phyloP scores from a whole-genome alignment of 2,797 vertebrate genomes.

The Halcyon chelicuti region DNA sequence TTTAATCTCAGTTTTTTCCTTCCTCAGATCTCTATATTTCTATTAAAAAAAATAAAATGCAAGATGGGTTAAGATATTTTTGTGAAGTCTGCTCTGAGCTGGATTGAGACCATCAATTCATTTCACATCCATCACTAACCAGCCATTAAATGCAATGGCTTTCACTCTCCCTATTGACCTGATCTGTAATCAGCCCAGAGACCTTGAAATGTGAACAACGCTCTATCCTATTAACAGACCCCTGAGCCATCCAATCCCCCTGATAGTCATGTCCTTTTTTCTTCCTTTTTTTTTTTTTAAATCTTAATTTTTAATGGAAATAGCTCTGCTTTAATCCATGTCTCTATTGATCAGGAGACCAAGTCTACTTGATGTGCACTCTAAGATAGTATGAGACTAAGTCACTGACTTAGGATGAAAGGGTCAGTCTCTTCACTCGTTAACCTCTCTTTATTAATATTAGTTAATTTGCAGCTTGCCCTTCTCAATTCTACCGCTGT shows the following conservation, averaged over 20 bases:
- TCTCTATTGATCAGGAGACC: background rate
- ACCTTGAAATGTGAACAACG: background rate
- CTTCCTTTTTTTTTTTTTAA: background rate
- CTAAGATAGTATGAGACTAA: background rate
- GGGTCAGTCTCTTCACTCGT: background rate
- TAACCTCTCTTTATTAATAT: background rate
- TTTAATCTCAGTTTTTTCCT: background rate
- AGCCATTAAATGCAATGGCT: constrained; percentile 40
- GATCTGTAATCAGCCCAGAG: constrained; percentile 26
- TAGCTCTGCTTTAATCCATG: background rate
- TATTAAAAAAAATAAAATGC: background rate
- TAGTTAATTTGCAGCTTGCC: background rate
- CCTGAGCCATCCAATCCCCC: background rate
- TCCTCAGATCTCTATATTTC: background rate
- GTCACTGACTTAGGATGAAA: background rate
- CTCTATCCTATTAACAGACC: constrained; percentile 13
- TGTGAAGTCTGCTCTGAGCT: background rate
- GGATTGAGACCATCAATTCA: constrained; percentile 16
- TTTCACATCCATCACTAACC: constrained; percentile 43
- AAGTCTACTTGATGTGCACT: background rate
- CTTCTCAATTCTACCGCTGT: background rate
- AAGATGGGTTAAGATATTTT: background rate
- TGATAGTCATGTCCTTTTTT: background rate
- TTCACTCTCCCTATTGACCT: constrained; percentile 47
- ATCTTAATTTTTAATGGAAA: background rate